phyloP scores from a whole-genome alignment of 2,113 vertebrate genomes.

The Theristicus caerulescens region DNA sequence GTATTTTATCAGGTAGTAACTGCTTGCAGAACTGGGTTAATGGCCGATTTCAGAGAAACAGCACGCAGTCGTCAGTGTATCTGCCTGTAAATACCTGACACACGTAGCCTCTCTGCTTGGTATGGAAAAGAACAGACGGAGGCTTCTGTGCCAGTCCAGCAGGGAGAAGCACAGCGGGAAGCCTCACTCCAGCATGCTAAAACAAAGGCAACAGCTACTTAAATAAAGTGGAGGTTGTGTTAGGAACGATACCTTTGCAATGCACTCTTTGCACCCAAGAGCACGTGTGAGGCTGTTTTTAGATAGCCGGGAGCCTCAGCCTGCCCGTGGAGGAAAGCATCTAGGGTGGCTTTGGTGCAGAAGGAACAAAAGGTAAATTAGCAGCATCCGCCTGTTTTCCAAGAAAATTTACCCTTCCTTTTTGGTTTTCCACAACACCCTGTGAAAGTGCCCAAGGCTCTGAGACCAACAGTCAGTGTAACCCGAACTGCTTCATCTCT shows the following conservation, averaged over 20 bases:
- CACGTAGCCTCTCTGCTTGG: neutral
- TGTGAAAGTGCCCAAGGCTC: slow-evolving; percentile 24
- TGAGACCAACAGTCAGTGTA: neutral
- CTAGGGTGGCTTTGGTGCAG: neutral
- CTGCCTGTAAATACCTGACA: neutral
- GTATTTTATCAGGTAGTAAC: neutral
- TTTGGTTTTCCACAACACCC: neutral
- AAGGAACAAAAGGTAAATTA: neutral
- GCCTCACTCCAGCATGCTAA: neutral
- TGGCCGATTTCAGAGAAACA: neutral
- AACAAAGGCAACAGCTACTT: neutral
- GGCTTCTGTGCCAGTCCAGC: neutral
- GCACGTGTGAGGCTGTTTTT: fast-evolving
- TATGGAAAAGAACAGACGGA: fast-evolving
- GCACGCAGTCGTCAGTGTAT: fast-evolving
- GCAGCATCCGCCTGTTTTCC: neutral
- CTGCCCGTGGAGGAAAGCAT: fast-evolving
- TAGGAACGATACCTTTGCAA: neutral
- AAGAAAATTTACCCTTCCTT: neutral
- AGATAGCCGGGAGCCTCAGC: neutral
- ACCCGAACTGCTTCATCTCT: neutral
- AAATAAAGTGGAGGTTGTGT: neutral
- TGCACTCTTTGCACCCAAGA: neutral
- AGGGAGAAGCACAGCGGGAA: fast-evolving
- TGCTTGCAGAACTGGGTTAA: neutral